phyloP scores from a whole-genome alignment of 2,797 vertebrate genomes.

The Dipus sagitta region DNA sequence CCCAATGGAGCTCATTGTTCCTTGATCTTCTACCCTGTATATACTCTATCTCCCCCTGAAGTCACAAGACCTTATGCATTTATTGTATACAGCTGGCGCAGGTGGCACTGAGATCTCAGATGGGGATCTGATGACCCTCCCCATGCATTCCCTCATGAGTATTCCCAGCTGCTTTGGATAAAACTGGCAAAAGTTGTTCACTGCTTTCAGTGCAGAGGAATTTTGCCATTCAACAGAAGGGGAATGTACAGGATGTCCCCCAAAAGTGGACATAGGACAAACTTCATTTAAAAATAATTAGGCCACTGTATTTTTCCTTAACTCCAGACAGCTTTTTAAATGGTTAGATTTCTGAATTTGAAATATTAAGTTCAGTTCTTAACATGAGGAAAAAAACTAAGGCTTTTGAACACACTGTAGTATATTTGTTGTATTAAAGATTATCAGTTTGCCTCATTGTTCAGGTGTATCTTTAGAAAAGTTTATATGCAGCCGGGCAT shows the following conservation, averaged over 20 bases:
- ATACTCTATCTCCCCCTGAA: no score
- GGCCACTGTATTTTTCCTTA: not conserved
- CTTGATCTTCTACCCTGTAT: no score
- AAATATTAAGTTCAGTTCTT: not conserved
- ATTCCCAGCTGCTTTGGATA: no score
- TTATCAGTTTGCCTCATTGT: not conserved
- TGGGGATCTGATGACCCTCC: no score
- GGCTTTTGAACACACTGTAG: not conserved
- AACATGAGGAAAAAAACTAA: not conserved
- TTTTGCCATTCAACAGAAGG: not conserved
- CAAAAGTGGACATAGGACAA: not conserved
- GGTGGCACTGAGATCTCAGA: no score
- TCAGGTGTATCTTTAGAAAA: not conserved
- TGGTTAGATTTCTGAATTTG: constrained; percentile 7
- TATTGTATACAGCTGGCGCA: no score
- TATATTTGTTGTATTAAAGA: not conserved
- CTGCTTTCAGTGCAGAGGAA: no score
- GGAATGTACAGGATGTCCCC: not conserved
- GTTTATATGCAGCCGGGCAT: not conserved
- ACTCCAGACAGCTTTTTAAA: not conserved
- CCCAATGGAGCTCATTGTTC: no score
- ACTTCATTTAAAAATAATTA: not conserved
- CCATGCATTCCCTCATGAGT: no score
- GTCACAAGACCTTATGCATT: no score
- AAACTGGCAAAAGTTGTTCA: no score